Evolutionary conservation across 1,140 invertebrate species (phyloP).

Genomic region (Hyles euphorbiae): DNA sequence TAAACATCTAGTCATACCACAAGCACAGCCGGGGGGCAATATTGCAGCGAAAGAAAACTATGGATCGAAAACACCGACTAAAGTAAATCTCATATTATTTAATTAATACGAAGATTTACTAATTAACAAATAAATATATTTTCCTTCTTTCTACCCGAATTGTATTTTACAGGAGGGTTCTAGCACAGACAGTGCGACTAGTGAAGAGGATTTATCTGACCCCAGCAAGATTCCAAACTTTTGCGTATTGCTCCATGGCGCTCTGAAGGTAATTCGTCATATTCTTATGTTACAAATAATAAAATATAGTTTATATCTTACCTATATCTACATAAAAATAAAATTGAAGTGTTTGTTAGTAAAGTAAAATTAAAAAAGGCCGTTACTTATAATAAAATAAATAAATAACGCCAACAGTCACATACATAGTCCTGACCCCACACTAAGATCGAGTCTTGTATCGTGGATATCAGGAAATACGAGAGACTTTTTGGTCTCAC

Average conservation of each 20-base stretch:
- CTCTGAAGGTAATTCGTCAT: conserved; percentile 86
- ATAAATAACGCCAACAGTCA: no score
- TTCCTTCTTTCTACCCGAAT: not conserved
- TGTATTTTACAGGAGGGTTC: conserved; percentile 69
- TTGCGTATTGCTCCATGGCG: conserved; percentile 95
- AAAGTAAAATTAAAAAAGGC: no score
- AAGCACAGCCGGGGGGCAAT: conserved; percentile 59
- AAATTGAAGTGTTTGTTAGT: no score
- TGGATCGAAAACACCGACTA: conserved; percentile 76
- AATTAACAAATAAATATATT: not conserved
- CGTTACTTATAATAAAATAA: no score
- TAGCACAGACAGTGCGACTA: conserved; percentile 77
- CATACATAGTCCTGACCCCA: no score
- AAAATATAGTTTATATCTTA: no score
- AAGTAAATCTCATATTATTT: conserved; percentile 30
- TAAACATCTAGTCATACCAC: conserved; percentile 91
- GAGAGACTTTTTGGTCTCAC: no score
- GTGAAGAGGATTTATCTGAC: conserved; percentile 80
- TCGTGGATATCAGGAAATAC: no score
- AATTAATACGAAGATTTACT: no score
- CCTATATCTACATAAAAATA: no score
- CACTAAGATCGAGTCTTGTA: no score
- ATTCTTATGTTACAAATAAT: no score
- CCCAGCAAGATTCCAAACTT: conserved; percentile 92
- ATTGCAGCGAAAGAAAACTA: conserved; percentile 72